Percentiles rank a stretch among this genome's conserved stretches.
These are phyloP conservation scores for Smutsia gigantea DNA, from an alignment of 2,797 vertebrate genomes.

Conservation along the genomic window DNA sequence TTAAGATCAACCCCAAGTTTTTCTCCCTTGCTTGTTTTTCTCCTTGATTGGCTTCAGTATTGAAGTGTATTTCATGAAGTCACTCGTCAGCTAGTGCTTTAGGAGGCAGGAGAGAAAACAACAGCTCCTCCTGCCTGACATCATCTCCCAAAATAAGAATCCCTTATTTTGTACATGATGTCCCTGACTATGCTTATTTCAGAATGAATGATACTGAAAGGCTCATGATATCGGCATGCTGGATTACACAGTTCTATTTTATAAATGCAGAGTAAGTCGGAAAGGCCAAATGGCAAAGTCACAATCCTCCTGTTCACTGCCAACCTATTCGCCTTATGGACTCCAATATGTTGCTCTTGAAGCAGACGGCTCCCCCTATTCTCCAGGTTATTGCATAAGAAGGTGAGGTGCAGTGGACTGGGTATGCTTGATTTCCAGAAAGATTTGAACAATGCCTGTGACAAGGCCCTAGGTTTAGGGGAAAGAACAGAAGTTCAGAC, in stretches of 20 bases:
- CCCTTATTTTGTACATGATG: slow-evolving; percentile 31
- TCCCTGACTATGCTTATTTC: slow-evolving; percentile 43
- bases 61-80: slow-evolving; percentile 4
- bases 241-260: slow-evolving; percentile 60
- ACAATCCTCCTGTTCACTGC: slow-evolving; percentile 72
- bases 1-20: background rate
- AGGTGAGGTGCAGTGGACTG: background rate
- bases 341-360: slow-evolving; percentile 64
- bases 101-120: background rate
- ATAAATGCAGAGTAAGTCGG: slow-evolving; percentile 59
- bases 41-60: background rate
- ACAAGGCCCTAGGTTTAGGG: background rate
- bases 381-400: slow-evolving; percentile 73
- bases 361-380: slow-evolving; percentile 73
- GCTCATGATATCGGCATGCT: slow-evolving; percentile 58
- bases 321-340: slow-evolving; percentile 74
- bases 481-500: background rate
- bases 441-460: background rate
- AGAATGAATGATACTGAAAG: slow-evolving; percentile 39
- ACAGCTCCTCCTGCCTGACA: slow-evolving; percentile 26
- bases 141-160: slow-evolving; percentile 34
- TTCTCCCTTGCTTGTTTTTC: background rate
- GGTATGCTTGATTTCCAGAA: slow-evolving; percentile 46
- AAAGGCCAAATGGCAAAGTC: slow-evolving; percentile 66
- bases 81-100: slow-evolving; percentile 29